Percentiles rank a stretch among this genome's conserved stretches.
Conservation (phyloP, 2,888 invertebrate species). For the Lochmaea capreae region DNA sequence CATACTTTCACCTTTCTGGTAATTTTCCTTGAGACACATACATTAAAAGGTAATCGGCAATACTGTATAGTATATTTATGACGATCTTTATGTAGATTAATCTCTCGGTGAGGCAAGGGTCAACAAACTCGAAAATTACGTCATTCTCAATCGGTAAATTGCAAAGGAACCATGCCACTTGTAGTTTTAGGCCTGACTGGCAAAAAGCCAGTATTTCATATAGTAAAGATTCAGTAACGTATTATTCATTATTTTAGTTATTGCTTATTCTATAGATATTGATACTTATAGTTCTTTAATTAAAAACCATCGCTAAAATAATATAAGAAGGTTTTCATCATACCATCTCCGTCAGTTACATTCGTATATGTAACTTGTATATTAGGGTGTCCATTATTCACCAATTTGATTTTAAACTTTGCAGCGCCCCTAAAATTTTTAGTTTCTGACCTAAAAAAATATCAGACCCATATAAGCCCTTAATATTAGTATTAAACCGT, state of each 20-base stretch:
- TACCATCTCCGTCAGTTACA: no score
- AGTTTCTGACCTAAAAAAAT: no score
- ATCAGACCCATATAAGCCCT: no score
- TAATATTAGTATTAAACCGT: no score
- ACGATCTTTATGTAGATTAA: not conserved
- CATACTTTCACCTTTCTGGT: not conserved
- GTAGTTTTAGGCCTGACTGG: slow-evolving; percentile 11
- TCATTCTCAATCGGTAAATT: slow-evolving; percentile 13
- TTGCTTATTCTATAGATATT: not conserved
- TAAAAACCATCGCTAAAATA: no score
- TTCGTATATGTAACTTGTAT: no score
- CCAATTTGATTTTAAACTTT: no score
- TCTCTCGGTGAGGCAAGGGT: not conserved
- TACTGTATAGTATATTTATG: not conserved
- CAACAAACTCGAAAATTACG: not conserved
- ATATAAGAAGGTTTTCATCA: no score
- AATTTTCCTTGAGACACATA: not conserved
- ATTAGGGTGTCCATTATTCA: no score
- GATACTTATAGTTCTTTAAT: no score
- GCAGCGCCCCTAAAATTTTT: no score
- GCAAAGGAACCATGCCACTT: slow-evolving; percentile 11
- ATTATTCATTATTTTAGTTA: not conserved
- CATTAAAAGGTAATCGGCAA: not conserved
- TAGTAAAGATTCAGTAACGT: not conserved
- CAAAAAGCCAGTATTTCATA: slow-evolving; percentile 8